Evolutionary conservation across 2,797 vertebrate genomes (phyloP), one percentile per base, ranked within the genome.

Genomic region (Sebastes oblongus): DNA sequence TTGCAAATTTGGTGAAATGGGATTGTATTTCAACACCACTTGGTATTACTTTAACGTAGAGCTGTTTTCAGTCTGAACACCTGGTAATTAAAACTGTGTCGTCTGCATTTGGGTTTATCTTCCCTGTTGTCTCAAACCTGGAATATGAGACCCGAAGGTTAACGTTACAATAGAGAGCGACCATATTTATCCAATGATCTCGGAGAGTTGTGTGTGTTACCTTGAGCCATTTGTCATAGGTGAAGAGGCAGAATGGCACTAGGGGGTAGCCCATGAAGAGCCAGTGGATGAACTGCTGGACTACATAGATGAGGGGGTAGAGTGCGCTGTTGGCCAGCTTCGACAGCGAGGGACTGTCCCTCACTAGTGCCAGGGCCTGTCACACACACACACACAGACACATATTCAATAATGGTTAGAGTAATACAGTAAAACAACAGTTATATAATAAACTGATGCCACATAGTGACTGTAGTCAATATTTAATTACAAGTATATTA

Each of bases 171-270:
- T 24, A 16, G 18, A 58, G 59, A 60, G 2, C 6, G 2, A 12
- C 20, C 9, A 3, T 8, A 32, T 80, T 36, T 8, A 14, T 30
- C n/a, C 4, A 3, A 3, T 29, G 54, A 42, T 16, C 12, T 42
- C n/a, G 18, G 30, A 76, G 25, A 68, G 36, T 4, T 13, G n/a
- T 9, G 60, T 8, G 59, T 30, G 16, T 89, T 85, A 98, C 98
- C 97, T 98, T 97, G 46, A 98, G 90, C 98, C 98, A 99, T 91
- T 98, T 99, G 93, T 99, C 98, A 89, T 96, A 99, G 5, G 96
- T 96, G 94, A 99, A 98, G 94, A 99, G 97, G 91, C 97, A 98
- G 86, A 99, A 99, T 70, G 98, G 95, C 75, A 97, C 96, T 52
- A 99, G 94, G 3, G 98, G 96, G 89, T 99, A 99, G 52, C 98